Evolutionary conservation across 2,113 vertebrate species (phyloP).

Genomic region (Vulpes ferrilata): DNA sequence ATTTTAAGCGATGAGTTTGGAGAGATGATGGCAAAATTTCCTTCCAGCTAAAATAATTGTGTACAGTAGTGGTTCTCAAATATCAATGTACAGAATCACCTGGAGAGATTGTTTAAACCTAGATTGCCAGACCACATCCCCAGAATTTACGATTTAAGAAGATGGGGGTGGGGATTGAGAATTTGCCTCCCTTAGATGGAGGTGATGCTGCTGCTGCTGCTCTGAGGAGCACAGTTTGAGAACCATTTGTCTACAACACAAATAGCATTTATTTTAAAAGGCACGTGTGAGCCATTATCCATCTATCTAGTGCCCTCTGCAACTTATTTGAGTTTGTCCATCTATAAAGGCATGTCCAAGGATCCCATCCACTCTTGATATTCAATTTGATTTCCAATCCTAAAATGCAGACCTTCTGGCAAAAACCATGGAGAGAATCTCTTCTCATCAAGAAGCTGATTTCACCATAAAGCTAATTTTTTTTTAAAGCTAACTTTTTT

Average conservation of each 20-base stretch:
- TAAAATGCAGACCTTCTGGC: background rate
- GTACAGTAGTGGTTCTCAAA: background rate
- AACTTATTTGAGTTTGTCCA: conserved; percentile 7
- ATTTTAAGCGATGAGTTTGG: background rate
- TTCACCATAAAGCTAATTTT: conserved; percentile 11
- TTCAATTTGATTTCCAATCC: conserved; percentile 2
- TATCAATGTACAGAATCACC: background rate
- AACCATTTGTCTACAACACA: background rate
- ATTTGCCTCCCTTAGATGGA: background rate
- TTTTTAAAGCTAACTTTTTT: background rate
- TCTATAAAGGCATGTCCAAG: background rate
- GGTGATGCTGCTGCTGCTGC: background rate
- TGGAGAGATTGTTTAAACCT: background rate
- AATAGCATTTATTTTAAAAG: conserved; percentile 15
- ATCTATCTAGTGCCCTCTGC: background rate
- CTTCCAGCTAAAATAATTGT: conserved; percentile 24
- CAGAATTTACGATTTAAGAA: background rate
- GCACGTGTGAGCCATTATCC: background rate
- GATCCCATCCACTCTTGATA: background rate
- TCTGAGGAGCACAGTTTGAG: background rate
- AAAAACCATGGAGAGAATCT: background rate
- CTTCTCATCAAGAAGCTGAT: background rate
- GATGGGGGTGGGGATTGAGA: background rate
- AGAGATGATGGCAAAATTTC: background rate
- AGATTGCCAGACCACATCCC: background rate